Percentiles rank a stretch among this genome's conserved stretches.
Evolutionary conservation across 2,113 vertebrate species (phyloP).

Genomic region (Larimichthys crocea): DNA sequence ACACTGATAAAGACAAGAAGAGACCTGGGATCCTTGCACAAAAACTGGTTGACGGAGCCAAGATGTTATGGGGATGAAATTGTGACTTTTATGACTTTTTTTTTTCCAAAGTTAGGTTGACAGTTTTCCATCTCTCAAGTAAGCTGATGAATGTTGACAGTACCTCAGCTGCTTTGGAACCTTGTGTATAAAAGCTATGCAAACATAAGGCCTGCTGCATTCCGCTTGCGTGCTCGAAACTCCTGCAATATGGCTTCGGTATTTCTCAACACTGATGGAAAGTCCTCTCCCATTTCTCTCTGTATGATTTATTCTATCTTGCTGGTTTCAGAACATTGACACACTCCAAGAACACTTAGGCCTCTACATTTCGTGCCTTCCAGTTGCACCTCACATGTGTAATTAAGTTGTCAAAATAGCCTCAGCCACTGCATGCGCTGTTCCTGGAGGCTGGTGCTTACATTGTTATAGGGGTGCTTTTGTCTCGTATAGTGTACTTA

Average conservation of each 20-base stretch:
- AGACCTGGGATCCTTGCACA: neutral
- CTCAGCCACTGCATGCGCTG: conserved; percentile 53
- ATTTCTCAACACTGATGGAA: conserved; percentile 67
- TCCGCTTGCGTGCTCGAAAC: conserved; percentile 57
- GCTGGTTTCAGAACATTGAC: conserved; percentile 60
- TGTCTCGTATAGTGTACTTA: conserved; percentile 58
- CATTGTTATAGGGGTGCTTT: conserved; percentile 51
- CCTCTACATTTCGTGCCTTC: conserved; percentile 55
- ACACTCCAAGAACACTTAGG: conserved; percentile 64
- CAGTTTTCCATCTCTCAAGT: conserved; percentile 49
- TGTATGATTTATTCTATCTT: conserved; percentile 72
- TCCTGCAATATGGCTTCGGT: conserved; percentile 60
- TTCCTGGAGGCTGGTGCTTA: conserved; percentile 56
- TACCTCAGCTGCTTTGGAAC: conserved; percentile 52
- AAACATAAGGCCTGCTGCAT: conserved; percentile 53
- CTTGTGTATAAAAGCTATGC: conserved; percentile 46
- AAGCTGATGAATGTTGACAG: conserved; percentile 55
- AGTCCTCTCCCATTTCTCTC: conserved; percentile 67
- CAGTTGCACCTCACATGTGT: conserved; percentile 75
- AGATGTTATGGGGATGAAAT: conserved; percentile 15
- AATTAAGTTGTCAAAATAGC: conserved; percentile 75
- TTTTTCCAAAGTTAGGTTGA: conserved; percentile 31
- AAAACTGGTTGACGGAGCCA: neutral
- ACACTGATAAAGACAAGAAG: conserved; percentile 29
- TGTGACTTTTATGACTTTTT: neutral